These are phyloP conservation scores for Drosophila maculinotata DNA, from an alignment of 2,888 invertebrate species.

Conservation along the genomic window DNA sequence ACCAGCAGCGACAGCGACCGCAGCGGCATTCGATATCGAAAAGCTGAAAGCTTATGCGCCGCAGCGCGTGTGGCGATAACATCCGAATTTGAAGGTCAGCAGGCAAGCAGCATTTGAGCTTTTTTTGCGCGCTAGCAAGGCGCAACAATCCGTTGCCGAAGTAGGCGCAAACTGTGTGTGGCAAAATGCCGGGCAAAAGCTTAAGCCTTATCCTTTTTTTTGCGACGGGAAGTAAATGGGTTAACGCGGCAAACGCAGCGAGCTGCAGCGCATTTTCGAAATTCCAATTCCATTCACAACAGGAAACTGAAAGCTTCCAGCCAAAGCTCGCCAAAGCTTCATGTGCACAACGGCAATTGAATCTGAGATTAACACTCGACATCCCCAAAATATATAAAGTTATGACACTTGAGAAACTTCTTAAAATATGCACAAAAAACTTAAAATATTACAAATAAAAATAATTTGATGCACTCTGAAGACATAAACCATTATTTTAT, in stretches of 20 bases:
- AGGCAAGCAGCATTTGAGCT: slow-evolving; percentile 16
- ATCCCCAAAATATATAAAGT: not conserved
- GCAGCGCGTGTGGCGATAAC: slow-evolving; percentile 25
- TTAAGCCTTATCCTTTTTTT: slow-evolving; percentile 15
- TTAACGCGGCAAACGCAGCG: slow-evolving; percentile 48
- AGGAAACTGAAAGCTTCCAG: slow-evolving; percentile 26
- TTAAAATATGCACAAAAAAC: not conserved
- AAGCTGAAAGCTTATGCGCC: slow-evolving; percentile 50
- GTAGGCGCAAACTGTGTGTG: slow-evolving; percentile 12
- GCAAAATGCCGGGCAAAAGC: slow-evolving; percentile 64
- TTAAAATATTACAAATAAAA: not conserved
- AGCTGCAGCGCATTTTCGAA: slow-evolving; percentile 67
- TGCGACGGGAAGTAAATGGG: slow-evolving; percentile 58
- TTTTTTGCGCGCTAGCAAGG: slow-evolving; percentile 24
- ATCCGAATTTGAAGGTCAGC: slow-evolving; percentile 12
- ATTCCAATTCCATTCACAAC: slow-evolving; percentile 56
- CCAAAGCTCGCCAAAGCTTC: slow-evolving; percentile 23
- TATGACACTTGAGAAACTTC: slow-evolving; percentile 2
- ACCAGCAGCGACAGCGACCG: slow-evolving; percentile 1
- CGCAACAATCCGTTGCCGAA: slow-evolving; percentile 57
- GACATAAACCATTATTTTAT: no score
- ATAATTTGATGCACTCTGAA: no score
- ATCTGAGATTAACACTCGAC: slow-evolving; percentile 5
- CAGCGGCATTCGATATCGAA: slow-evolving; percentile 59
- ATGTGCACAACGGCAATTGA: no score